Evolutionary conservation across 2,797 vertebrate species (phyloP), one percentile per base, ranked within the genome.

Genomic region (Setipinna tenuifilis): DNA sequence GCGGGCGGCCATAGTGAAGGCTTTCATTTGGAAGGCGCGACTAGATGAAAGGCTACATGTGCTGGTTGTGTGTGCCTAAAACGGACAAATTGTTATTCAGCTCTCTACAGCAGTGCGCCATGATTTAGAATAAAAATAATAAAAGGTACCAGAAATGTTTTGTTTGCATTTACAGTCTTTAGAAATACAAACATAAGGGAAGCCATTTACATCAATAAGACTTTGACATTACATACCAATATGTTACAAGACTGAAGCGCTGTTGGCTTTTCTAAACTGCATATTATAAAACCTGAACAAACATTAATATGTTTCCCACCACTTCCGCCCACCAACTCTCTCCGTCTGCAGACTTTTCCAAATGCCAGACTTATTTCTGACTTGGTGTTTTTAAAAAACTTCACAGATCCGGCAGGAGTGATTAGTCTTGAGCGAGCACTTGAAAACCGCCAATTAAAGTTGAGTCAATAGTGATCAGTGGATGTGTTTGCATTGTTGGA

Each of bases 401-500:
- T 61, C 71, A 54, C 41, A 17, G 85, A 83, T 84, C 83, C 50
- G 58, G 44, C 35, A 4, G 35, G 28, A 90, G 89, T 82, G 90
- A 92, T 91, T 88, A 87, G 88, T 87, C 80, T 28, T 28, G 89
- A 91, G 90, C 82, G 50, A 82, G 78, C 50, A 21, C 80, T 83
- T 44, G 84, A 14, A 85, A 85, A 82, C 21, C 62, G 85, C 86
- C 90, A 90, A 87, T 80, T 35, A 23, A 84, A 87, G 16, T 12
- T 57, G 87, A 92, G 88, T 90, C 80, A 86, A 85, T 81, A 88
- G n/a, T 59, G 85, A 89, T 90, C 84, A 85, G 82, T 48, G 35
- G 88, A 88, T 85, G 86, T 89, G 89, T 90, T 90, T 89, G 88
- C 88, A 86, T 87, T 89, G 71, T 87, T 87, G 84, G 46, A 16